These are phyloP conservation scores for Poeciliopsis prolifica DNA, from an alignment of 2,113 vertebrate genomes.

Conservation along the genomic window DNA sequence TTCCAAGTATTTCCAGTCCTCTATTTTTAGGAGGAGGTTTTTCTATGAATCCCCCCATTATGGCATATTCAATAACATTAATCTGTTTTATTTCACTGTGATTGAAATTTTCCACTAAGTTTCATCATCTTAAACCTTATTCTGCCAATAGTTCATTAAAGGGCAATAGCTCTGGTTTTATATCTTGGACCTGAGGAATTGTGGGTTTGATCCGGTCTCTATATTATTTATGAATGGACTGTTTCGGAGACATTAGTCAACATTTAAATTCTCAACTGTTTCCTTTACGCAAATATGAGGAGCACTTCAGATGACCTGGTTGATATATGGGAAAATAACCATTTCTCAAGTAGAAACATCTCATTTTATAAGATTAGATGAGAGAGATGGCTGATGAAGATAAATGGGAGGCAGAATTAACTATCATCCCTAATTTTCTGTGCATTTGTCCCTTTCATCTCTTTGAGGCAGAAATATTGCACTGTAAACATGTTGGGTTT, in stretches of 20 bases:
- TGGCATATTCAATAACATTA: slow-evolving; percentile 24
- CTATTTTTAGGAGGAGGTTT: slow-evolving; percentile 15
- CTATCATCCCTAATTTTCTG: slow-evolving; percentile 16
- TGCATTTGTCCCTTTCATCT: slow-evolving; percentile 26
- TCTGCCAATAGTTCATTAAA: slow-evolving; percentile 61
- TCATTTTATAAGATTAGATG: not conserved
- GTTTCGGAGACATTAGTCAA: not conserved
- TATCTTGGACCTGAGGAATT: not conserved
- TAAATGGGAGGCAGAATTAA: slow-evolving; percentile 12
- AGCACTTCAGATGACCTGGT: not conserved
- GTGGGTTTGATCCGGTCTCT: slow-evolving; percentile 4
- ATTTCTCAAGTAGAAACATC: not conserved
- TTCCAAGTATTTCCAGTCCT: slow-evolving; percentile 47
- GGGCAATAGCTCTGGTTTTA: slow-evolving; percentile 19
- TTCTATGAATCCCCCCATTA: not conserved
- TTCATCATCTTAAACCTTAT: slow-evolving; percentile 49
- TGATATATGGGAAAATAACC: not conserved
- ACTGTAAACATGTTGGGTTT: slow-evolving; percentile 41
- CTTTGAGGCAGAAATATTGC: slow-evolving; percentile 23
- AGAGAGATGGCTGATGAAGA: not conserved
- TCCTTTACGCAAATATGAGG: not conserved
- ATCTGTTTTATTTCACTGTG: slow-evolving; percentile 31
- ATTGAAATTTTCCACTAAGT: slow-evolving; percentile 53
- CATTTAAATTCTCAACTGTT: not conserved
- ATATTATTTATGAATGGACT: slow-evolving; percentile 1